Evolutionary conservation across 2,797 vertebrate genomes (phyloP), one percentile per base, ranked within the genome.

Genomic region (Enteromius anoplus): DNA sequence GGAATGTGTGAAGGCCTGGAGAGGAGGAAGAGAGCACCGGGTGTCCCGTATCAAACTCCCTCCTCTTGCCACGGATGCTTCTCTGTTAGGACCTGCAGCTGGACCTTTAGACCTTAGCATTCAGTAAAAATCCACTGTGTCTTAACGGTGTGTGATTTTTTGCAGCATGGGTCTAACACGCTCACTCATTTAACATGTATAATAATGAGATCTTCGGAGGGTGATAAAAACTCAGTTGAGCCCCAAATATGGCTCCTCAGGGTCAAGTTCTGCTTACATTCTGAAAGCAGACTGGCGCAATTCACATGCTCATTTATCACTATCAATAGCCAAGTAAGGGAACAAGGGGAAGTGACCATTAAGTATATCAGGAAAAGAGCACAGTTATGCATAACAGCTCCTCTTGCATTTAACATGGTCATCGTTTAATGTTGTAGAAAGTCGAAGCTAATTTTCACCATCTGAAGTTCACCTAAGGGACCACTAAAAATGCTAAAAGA

Each of bases 211-310:
- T 83, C 81, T 83, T 83, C 19, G 5, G 81, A 83, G 81, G 73
- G 81, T 83, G 81, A 77, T 83, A 77, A 77, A 83, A 83, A 55
- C n/a, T 81, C 70, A 81, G 70, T 64, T 75, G 80, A 82, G 81
- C 64, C 51, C 72, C 23, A 58, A 73, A 75, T 75, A 77, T 68
- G 81, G 64, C 62, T 83, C 81, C 81, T 68, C 19, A 2, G 81
- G 81, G 81, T 83, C 37, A n/a, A 1, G 26, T 82, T 76, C 49
- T 60, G 73, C 73, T 76, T 68, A 75, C 34, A 8, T 60, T 83
- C 73, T 45, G 12, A 69, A 77, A 77, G 73, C n/a, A 45, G 51
- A 77, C 64, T 58, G 37, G 49, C 26, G n/a, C 80, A 77, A 37
- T 83, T 70, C 73, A 77, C 64, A 69, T 23, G 26, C 37, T 60